Base-by-base conservation (phyloP, 2,888 invertebrate species). In the Muscina levida region DNA sequence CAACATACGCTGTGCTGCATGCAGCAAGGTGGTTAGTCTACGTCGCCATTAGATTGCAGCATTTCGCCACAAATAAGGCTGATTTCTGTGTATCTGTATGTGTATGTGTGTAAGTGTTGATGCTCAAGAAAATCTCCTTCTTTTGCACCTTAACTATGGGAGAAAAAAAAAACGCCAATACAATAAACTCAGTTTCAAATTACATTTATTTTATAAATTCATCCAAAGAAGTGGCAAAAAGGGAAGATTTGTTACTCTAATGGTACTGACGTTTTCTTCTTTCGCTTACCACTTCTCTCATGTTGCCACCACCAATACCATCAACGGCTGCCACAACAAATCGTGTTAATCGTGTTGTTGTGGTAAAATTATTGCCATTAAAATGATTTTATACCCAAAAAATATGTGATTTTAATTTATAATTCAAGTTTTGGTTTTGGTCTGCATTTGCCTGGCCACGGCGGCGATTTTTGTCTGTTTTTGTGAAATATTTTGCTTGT, bases 21-120 rank as follows among this genome's bases (percentile, higher is more conserved):
- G 62, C 72, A 39, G 67, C 44, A 31, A 66, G 19, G 57, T 53
- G 48, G 70, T 65, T 74, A 68, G 71, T 68, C 74, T 73, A 62
- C 70, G 13, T 24, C 5, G 65, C 13, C 39, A 72, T 75, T 84
- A 82, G 80, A 82, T 84, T 79, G 80, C 82, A 83, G 80, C 82
- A 83, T 80, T 82, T 82, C 68, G 70, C 78, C 82, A 80, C 82
- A 79, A 83, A 80, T 82, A 70, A 82, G 82, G 70, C 68, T 68
- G 78, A 78, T 66, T 31, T 72, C 57, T 37, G 39, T 66, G 62
- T 72, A 44, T 51, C 44, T 24, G 46, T 46, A 44, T 44, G 19
- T 44, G 56, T 62, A 53, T 70, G 37, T 42, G 26, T 59, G 24
- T 10, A 31, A 57, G 15, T 37, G 42, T 56, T 42, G 24, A 53